These are phyloP conservation scores for Heliconius cydno DNA, from an alignment of 2,888 invertebrate species.

Conservation along the genomic window DNA sequence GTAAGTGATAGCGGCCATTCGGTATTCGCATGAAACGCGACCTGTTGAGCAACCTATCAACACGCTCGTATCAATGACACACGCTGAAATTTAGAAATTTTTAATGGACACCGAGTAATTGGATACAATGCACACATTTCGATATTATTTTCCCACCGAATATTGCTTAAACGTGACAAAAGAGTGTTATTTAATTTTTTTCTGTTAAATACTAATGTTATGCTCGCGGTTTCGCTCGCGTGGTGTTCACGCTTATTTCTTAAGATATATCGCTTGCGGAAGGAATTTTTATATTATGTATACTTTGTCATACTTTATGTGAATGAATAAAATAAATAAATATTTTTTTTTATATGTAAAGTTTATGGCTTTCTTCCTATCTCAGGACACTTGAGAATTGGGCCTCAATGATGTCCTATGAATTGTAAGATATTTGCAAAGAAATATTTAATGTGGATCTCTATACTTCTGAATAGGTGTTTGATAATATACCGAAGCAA, in stretches of 20 bases:
- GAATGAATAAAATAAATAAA: no score
- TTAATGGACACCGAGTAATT: conserved; percentile 21
- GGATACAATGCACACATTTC: conserved; percentile 11
- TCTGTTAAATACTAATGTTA: not conserved
- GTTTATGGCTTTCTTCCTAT: no score
- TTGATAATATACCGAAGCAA: no score
- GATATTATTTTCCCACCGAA: conserved; percentile 28
- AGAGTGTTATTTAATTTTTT: not conserved
- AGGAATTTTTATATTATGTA: not conserved
- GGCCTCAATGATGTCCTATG: no score
- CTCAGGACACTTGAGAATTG: no score
- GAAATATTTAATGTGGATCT: not conserved
- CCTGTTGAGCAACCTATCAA: conserved; percentile 28
- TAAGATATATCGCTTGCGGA: not conserved
- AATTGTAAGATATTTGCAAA: not conserved
- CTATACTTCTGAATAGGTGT: no score
- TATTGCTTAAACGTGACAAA: conserved; percentile 1
- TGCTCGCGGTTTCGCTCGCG: not conserved
- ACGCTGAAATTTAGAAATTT: conserved; percentile 32
- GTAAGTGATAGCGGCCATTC: conserved; percentile 26
- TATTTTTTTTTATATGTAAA: not conserved
- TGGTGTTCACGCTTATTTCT: not conserved
- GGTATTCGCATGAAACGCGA: conserved; percentile 30
- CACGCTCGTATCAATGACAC: conserved; percentile 28
- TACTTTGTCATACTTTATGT: no score